phyloP scores from a whole-genome alignment of 2,113 vertebrate species.

The Platichthys flesus region DNA sequence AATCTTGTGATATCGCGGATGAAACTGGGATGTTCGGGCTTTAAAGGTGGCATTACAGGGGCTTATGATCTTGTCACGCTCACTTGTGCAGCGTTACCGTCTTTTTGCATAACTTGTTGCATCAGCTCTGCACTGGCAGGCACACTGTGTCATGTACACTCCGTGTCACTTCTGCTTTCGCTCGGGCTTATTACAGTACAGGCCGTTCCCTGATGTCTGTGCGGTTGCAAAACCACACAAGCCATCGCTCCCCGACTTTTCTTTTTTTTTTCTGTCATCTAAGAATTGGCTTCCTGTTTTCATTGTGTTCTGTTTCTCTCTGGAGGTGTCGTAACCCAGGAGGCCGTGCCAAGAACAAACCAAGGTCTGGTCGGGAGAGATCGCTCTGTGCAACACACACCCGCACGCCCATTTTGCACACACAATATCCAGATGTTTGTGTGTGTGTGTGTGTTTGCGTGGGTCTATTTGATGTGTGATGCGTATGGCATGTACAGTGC shows the following conservation, averaged over 20 bases:
- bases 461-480: constrained; percentile 65
- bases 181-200: constrained; percentile 78
- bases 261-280: constrained; percentile 68
- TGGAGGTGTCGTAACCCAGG: constrained; percentile 76
- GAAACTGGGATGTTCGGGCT: constrained; percentile 33
- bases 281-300: constrained; percentile 85
- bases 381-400: constrained; percentile 56
- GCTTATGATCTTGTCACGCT: constrained; percentile 60
- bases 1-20: constrained; percentile 10
- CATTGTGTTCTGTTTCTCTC: constrained; percentile 69
- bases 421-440: constrained; percentile 69
- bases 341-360: constrained; percentile 77
- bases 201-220: constrained; percentile 78
- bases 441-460: constrained; percentile 9
- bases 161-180: constrained; percentile 75
- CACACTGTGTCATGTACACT: constrained; percentile 67
- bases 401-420: constrained; percentile 26
- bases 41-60: constrained; percentile 47
- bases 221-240: constrained; percentile 77
- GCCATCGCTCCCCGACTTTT: constrained; percentile 54
- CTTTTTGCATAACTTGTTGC: constrained; percentile 79
- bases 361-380: constrained; percentile 72
- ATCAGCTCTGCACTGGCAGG: constrained; percentile 71
- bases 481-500: constrained; percentile 66
- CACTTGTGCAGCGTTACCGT: constrained; percentile 44